Conservation (phyloP, 2,888 invertebrate genomes). For the Xestobium rufovillosum region DNA sequence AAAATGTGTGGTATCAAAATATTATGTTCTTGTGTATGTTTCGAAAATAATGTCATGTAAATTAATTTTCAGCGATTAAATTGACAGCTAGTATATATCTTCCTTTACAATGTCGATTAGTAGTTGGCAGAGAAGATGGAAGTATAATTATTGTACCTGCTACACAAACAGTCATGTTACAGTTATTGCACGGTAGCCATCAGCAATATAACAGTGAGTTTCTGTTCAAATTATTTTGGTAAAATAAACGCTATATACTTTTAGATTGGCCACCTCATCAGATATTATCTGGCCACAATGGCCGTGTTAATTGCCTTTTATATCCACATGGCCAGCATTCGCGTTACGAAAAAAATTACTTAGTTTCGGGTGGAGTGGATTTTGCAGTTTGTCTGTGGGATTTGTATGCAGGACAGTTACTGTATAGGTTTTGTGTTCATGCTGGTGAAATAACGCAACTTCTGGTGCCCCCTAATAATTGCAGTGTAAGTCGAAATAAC, state of each 20-base stretch:
- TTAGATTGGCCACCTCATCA: constrained; percentile 87
- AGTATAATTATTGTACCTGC: constrained; percentile 94
- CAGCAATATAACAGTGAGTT: constrained; percentile 66
- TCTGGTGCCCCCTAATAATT: constrained; percentile 87
- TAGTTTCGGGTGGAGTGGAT: constrained; percentile 96
- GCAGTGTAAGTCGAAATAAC: constrained; percentile 57
- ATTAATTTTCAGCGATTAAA: constrained; percentile 58
- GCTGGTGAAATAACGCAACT: constrained; percentile 95
- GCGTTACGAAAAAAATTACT: constrained; percentile 79
- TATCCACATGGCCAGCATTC: constrained; percentile 90
- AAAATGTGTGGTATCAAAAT: too few species aligned
- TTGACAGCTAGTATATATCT: constrained; percentile 92
- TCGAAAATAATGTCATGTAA: too few species aligned
- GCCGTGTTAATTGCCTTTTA: constrained; percentile 87
- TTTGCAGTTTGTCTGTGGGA: constrained; percentile 98
- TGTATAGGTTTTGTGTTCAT: constrained; percentile 95
- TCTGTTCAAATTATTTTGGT: constrained; percentile 50
- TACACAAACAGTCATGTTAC: constrained; percentile 89
- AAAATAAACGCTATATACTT: too few species aligned
- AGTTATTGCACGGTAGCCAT: constrained; percentile 80
- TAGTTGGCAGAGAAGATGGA: constrained; percentile 93
- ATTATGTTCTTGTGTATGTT: too few species aligned
- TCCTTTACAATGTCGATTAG: constrained; percentile 85
- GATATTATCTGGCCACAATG: constrained; percentile 80
- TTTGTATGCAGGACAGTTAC: constrained; percentile 75